phyloP scores from a whole-genome alignment of 2,113 vertebrate species.

The Sylvilagus bachmani region DNA sequence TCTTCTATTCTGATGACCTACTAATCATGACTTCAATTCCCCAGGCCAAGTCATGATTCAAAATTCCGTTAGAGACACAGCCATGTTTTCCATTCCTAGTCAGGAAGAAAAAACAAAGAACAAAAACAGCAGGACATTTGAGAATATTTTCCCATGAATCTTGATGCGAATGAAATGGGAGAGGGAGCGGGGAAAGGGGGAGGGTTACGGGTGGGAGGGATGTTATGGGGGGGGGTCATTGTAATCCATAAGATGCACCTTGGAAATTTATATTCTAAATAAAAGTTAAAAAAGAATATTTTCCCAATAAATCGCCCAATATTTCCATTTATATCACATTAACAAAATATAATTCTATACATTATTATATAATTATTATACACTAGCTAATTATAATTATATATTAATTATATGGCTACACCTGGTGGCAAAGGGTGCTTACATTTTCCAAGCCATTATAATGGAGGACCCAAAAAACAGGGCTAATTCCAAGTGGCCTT shows the following conservation, averaged over 20 bases:
- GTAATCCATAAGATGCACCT: no score
- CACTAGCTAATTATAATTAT: no score
- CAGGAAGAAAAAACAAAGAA: neutral
- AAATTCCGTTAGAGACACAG: conserved; percentile 24
- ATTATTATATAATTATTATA: no score
- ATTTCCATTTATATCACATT: conserved; percentile 7
- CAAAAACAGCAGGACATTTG: neutral
- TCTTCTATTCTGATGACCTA: conserved; percentile 28
- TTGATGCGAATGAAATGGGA: no score
- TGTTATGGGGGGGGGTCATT: no score
- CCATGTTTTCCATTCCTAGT: neutral
- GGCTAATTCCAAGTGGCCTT: neutral
- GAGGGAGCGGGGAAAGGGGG: no score
- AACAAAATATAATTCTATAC: neutral
- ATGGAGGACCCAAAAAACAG: neutral
- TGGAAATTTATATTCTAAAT: no score
- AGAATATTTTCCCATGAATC: no score
- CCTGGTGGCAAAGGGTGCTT: neutral
- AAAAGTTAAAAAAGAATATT: no score
- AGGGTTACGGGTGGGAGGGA: no score
- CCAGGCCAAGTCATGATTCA: neutral
- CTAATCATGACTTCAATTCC: neutral
- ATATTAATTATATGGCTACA: neutral
- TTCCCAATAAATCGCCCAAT: neutral
- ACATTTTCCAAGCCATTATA: neutral